phyloP scores from a whole-genome alignment of 2,797 vertebrate genomes.

The Tamandua tetradactyla region DNA sequence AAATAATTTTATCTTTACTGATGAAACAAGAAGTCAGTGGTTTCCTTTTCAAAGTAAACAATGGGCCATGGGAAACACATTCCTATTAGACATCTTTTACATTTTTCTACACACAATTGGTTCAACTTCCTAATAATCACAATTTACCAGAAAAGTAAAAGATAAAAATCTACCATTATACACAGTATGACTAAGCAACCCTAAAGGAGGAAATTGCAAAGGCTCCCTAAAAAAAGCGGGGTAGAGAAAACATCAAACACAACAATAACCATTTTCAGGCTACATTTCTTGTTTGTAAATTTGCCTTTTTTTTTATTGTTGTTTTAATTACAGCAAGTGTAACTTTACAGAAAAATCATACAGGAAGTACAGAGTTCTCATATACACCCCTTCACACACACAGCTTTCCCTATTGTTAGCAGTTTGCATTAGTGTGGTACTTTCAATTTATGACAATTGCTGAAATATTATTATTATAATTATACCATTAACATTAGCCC shows the following conservation, averaged over 20 bases:
- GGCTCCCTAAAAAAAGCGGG: neutral
- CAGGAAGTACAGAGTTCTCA: too few species aligned
- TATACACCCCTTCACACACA: too few species aligned
- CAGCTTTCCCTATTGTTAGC: too few species aligned
- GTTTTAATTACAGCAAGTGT: too few species aligned
- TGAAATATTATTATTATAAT: too few species aligned
- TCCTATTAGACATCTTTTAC: conserved; percentile 79
- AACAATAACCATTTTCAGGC: neutral
- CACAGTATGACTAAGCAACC: conserved; percentile 72
- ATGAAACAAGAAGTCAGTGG: conserved; percentile 73
- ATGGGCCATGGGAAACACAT: conserved; percentile 80
- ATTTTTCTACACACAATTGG: conserved; percentile 81
- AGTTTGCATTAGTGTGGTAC: too few species aligned
- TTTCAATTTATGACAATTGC: too few species aligned
- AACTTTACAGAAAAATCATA: too few species aligned
- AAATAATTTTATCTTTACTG: conserved; percentile 75
- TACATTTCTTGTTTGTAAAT: neutral
- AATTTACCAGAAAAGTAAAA: conserved; percentile 82
- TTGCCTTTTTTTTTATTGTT: too few species aligned
- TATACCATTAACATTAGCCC: too few species aligned
- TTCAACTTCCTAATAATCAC: conserved; percentile 84
- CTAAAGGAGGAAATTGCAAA: conserved; percentile 64
- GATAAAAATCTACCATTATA: conserved; percentile 80
- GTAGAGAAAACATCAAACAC: conserved; percentile 1
- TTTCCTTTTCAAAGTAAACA: conserved; percentile 84